Percentiles rank a stretch among this genome's conserved stretches.
phyloP scores from a whole-genome alignment of 2,888 invertebrate species.

The Eristalis pertinax region DNA sequence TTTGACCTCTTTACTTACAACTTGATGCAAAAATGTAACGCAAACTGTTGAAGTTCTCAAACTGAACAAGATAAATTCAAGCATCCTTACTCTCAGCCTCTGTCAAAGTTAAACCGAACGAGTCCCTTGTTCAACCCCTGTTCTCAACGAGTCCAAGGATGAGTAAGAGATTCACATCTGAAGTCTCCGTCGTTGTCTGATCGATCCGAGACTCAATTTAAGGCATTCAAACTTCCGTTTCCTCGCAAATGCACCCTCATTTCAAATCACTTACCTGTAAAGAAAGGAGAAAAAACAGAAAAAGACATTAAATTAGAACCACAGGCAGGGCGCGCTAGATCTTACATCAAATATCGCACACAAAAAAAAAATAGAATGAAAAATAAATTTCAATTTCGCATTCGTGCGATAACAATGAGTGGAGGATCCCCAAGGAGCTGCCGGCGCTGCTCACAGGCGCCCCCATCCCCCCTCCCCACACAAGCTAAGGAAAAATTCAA shows the following conservation, averaged over 20 bases:
- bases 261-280: conserved; percentile 59
- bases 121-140: too few species aligned
- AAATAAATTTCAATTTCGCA: conserved; percentile 54
- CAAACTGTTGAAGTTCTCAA: too few species aligned
- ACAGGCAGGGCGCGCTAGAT: background rate
- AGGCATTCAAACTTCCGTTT: background rate
- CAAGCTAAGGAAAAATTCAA: background rate
- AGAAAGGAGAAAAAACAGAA: conserved; percentile 23
- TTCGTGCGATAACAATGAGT: conserved; percentile 32
- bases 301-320: conserved; percentile 45
- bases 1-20: too few species aligned
- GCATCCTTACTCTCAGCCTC: too few species aligned
- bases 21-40: too few species aligned
- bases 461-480: too few species aligned
- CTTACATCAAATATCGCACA: conserved; percentile 9
- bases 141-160: background rate
- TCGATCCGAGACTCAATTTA: background rate
- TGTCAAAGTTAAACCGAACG: too few species aligned
- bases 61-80: too few species aligned
- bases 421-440: conserved; percentile 18
- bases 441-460: background rate
- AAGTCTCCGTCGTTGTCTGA: background rate
- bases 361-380: background rate
- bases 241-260: background rate
- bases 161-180: background rate